Percentiles rank a stretch among this genome's conserved stretches.
Conservation (phyloP, 2,113 vertebrate species). For the Corydoras maculifer region DNA sequence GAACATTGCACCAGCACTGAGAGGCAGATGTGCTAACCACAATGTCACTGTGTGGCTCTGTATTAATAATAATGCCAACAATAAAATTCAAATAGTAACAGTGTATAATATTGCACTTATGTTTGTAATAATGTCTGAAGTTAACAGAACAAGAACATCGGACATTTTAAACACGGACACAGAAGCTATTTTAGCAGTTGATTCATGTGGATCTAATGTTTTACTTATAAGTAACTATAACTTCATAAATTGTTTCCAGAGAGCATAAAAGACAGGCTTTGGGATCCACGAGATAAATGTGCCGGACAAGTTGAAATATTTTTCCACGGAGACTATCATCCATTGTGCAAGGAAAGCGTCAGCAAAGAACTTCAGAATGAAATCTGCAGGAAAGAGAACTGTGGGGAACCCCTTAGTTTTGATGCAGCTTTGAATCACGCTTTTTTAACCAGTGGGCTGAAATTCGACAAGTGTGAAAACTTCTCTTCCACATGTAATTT, state of each 20-base stretch:
- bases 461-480: fast-evolving
- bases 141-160: too few relatives aligned
- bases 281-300: constrained; percentile 23
- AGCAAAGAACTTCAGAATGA: fast-evolving
- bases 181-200: too few relatives aligned
- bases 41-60: too few relatives aligned
- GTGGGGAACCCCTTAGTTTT: background rate
- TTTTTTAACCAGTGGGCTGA: background rate
- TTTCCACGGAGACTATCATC: background rate
- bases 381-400: constrained; percentile 44
- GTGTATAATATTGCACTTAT: too few relatives aligned
- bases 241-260: constrained; percentile 35
- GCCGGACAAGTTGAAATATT: constrained; percentile 40
- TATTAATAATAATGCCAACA: too few relatives aligned
- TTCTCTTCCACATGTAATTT: constrained; percentile 20
- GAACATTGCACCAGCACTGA: too few relatives aligned
- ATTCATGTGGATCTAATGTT: background rate
- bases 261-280: constrained; percentile 28
- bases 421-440: fast-evolving
- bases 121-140: too few relatives aligned
- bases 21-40: too few relatives aligned
- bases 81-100: too few relatives aligned
- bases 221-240: background rate
- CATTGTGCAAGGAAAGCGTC: background rate
- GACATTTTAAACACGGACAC: too few relatives aligned